Percentiles rank a stretch among this genome's conserved stretches.
These are phyloP conservation scores for Enteromius afrohamiltoni DNA, from an alignment of 2,797 vertebrate species.

Conservation along the genomic window DNA sequence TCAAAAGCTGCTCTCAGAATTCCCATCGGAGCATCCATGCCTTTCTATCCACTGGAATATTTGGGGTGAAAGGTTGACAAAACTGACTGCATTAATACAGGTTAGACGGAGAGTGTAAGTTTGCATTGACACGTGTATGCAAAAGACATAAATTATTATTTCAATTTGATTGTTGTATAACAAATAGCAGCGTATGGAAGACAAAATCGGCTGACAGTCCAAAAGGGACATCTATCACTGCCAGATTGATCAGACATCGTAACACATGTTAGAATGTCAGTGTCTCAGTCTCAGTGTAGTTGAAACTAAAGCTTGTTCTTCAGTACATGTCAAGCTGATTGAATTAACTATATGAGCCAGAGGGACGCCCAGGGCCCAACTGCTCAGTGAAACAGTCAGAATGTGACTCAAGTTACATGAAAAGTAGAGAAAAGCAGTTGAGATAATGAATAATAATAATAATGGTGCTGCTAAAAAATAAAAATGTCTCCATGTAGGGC, in stretches of 20 bases:
- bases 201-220: background rate
- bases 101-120: background rate
- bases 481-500: background rate
- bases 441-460: background rate
- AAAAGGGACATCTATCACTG: background rate
- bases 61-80: conserved; percentile 5
- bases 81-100: conserved; percentile 24
- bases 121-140: background rate
- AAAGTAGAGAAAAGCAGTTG: background rate
- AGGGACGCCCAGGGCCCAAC: conserved; percentile 30
- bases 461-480: background rate
- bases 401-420: conserved; percentile 17
- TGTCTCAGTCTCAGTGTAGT: background rate
- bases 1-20: conserved; percentile 52
- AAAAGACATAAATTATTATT: background rate
- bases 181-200: background rate
- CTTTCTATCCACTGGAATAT: conserved; percentile 26
- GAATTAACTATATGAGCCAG: conserved; percentile 43
- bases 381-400: conserved; percentile 20
- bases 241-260: background rate
- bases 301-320: conserved; percentile 27
- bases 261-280: background rate
- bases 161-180: background rate
- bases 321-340: conserved; percentile 37
- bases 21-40: conserved; percentile 47